Conservation (phyloP, 2,113 vertebrate species). For the Eurystomus gularis region DNA sequence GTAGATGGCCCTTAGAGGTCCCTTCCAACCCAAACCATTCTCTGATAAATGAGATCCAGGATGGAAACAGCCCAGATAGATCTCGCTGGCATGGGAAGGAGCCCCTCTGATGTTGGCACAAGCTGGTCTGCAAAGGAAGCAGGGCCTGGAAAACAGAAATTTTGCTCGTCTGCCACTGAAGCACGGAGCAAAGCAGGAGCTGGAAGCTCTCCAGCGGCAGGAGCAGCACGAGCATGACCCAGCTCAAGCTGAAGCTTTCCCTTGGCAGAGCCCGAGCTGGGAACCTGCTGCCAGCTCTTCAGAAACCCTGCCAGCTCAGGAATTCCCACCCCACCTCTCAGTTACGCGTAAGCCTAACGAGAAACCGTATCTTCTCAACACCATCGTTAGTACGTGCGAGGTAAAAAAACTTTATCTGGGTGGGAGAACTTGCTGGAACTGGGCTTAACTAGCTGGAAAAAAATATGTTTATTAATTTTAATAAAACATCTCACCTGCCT, state of each 20-base stretch:
- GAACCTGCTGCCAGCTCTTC: background rate
- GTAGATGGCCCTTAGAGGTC: no score
- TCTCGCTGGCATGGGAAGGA: fast-evolving
- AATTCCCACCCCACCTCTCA: background rate
- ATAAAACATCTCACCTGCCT: no score
- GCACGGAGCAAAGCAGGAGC: background rate
- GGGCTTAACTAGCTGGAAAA: background rate
- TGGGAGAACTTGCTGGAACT: background rate
- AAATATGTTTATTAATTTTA: no score
- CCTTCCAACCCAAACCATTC: no score
- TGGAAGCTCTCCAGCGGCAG: background rate
- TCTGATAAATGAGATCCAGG: fast-evolving
- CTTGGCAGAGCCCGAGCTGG: background rate
- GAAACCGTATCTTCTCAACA: background rate
- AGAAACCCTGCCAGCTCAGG: background rate
- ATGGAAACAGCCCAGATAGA: background rate
- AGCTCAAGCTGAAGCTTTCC: background rate
- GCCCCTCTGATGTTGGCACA: background rate
- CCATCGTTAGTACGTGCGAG: background rate
- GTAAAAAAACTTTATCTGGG: background rate
- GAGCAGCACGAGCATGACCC: background rate
- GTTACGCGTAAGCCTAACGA: background rate
- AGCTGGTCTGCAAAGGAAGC: background rate
- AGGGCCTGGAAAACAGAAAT: background rate
- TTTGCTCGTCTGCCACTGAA: no score